Base-by-base conservation (phyloP, 2,797 vertebrate genomes). In the Sardinella longiceps region DNA sequence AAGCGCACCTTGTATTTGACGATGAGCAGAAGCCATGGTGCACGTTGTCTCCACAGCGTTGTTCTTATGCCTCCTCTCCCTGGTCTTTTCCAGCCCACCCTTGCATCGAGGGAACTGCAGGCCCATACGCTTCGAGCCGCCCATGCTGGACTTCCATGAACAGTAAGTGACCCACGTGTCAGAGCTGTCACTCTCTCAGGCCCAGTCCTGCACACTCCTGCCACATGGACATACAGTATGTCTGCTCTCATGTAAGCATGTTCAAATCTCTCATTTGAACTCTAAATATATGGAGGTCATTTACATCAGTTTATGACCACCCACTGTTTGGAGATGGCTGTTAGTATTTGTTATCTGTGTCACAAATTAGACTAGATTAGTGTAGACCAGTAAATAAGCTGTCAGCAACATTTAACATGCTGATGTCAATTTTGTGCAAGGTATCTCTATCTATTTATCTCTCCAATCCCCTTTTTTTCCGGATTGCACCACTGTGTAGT, bases 71-170 rank as follows among this genome's bases (percentile, higher is more conserved):
- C 18, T 77, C 15, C 70, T 77, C 15, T 77, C 33, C 28, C 33
- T 43, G 92, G 91, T 94, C 86, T 90, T 81, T 91, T 90, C 30
- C 94, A 99, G 98, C 92, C 93, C 96, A 82, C 96, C 97, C 90
- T 93, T 97, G 0, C 97, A 98, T 90, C 96, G 97, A 90, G 98
- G 97, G 92, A 98, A 97, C 91, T 98, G 97, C 88, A 95, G 98
- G 93, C 98, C 97, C 87, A 97, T 99, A 95, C 96, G 96, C 82
- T 99, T 99, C 91, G 98, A 99, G 91, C 98, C 98, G 87, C 97
- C 98, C 82, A 99, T 99, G 98, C 94, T 99, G 95, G 98, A 99
- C 93, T 99, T 99, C 93, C 97, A 98, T 82, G 98, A 99, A 95
- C 98, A 99, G 98, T 99, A 94, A 98, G 98, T 96, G 56, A 6